These are phyloP conservation scores for Drosophila sproati DNA, from an alignment of 1,140 invertebrate species.

Conservation along the genomic window DNA sequence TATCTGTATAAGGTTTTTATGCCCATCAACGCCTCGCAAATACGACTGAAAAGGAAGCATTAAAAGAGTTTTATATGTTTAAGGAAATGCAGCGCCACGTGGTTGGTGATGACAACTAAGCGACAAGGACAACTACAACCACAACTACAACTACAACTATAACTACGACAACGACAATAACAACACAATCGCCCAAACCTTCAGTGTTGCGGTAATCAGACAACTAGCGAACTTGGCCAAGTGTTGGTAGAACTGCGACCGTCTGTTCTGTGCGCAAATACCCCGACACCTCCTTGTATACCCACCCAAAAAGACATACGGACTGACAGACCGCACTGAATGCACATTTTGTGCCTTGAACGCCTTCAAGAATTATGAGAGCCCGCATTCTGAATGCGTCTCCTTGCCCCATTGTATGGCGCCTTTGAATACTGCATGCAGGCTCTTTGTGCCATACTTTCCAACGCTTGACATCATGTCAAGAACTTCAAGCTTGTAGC, in stretches of 20 bases:
- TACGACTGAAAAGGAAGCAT: conserved; percentile 62
- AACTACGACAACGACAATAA: neutral
- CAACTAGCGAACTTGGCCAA: conserved; percentile 65
- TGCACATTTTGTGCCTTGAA: conserved; percentile 58
- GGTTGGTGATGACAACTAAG: conserved; percentile 50
- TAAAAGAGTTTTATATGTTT: conserved; percentile 71
- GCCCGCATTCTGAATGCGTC: conserved; percentile 37
- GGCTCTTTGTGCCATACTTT: conserved; percentile 4
- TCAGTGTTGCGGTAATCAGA: conserved; percentile 52
- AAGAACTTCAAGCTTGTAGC: conserved; percentile 36
- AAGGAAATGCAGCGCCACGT: conserved; percentile 62
- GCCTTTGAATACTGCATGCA: conserved; percentile 33
- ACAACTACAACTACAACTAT: neutral
- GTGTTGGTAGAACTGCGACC: conserved; percentile 55
- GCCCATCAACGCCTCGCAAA: conserved; percentile 63
- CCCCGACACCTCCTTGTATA: neutral
- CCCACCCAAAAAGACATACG: neutral
- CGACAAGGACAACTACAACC: conserved; percentile 32
- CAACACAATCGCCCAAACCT: neutral
- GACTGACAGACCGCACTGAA: conserved; percentile 38
- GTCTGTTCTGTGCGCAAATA: conserved; percentile 50
- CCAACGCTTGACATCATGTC: conserved; percentile 52
- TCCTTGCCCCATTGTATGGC: conserved; percentile 15
- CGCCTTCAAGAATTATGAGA: conserved; percentile 52
- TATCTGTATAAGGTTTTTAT: conserved; percentile 48